phyloP scores from a whole-genome alignment of 2,797 vertebrate species.

The Hippocampus kuda region DNA sequence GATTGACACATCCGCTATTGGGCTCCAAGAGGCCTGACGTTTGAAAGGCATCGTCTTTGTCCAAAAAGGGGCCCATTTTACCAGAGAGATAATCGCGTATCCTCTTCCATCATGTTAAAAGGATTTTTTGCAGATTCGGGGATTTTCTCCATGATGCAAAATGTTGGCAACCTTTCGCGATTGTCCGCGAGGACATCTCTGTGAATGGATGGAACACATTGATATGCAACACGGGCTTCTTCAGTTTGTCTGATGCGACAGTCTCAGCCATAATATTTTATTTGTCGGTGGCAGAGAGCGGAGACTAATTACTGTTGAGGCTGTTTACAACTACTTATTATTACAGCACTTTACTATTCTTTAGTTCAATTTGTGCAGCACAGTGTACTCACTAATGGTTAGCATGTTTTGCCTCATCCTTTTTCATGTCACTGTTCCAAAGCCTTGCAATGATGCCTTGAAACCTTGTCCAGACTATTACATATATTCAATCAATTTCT shows the following conservation, averaged over 20 bases:
- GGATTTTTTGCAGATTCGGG: conserved; percentile 52
- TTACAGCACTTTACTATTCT: not conserved
- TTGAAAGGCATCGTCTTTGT: conserved; percentile 37
- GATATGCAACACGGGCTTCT: conserved; percentile 11
- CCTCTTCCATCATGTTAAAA: conserved; percentile 48
- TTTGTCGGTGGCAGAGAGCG: not conserved
- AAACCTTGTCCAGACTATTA: not conserved
- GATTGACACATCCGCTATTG: conserved; percentile 17
- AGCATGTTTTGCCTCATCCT: not conserved
- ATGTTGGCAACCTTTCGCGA: conserved; percentile 31
- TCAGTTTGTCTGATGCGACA: not conserved
- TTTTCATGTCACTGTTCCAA: not conserved
- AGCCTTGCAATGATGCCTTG: not conserved
- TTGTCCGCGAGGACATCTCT: conserved; percentile 20
- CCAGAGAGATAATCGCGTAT: conserved; percentile 45
- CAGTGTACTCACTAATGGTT: not conserved
- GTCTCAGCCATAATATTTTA: conserved; percentile 1
- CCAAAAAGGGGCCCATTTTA: conserved; percentile 40
- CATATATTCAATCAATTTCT: not conserved
- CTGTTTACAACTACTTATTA: not conserved
- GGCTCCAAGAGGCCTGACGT: conserved; percentile 9
- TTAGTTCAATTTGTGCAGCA: not conserved
- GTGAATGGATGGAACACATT: conserved; percentile 13
- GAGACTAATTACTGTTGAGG: no score
- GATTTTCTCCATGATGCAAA: conserved; percentile 45